These are phyloP conservation scores for Neogale vison DNA, from an alignment of 2,113 vertebrate genomes.

Conservation along the genomic window DNA sequence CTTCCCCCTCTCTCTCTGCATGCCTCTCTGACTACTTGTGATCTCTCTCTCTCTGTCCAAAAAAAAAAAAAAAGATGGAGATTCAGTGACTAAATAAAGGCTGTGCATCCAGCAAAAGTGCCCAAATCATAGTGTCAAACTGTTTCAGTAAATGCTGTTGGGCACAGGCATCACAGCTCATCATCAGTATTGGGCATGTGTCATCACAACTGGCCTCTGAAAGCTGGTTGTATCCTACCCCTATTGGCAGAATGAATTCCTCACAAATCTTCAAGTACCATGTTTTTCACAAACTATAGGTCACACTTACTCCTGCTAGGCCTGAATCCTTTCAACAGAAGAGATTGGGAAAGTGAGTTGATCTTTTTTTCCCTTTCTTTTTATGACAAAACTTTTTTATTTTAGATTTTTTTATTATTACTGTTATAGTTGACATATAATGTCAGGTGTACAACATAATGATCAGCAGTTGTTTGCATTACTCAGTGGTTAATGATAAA, in stretches of 20 bases:
- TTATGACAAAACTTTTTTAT: neutral
- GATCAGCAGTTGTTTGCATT: neutral
- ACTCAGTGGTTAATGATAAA: neutral
- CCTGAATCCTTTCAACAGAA: neutral
- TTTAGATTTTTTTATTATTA: neutral
- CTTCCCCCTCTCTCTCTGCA: too few species aligned
- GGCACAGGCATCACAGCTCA: neutral
- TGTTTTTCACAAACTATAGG: neutral
- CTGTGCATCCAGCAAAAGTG: neutral
- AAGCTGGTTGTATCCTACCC: neutral
- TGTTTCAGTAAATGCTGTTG: neutral
- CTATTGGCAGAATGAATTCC: neutral
- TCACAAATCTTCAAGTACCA: neutral
- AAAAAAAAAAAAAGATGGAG: neutral
- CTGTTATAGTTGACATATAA: neutral
- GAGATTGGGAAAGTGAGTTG: neutral
- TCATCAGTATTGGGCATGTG: neutral
- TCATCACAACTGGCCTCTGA: neutral
- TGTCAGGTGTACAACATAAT: neutral
- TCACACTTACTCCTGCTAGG: neutral
- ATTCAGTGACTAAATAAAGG: neutral
- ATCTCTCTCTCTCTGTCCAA: too few species aligned
- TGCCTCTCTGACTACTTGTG: too few species aligned
- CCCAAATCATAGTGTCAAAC: neutral
- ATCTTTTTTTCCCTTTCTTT: neutral